Base-by-base conservation (phyloP, 92 coral and sea anemone species). In the Porites rus region DNA sequence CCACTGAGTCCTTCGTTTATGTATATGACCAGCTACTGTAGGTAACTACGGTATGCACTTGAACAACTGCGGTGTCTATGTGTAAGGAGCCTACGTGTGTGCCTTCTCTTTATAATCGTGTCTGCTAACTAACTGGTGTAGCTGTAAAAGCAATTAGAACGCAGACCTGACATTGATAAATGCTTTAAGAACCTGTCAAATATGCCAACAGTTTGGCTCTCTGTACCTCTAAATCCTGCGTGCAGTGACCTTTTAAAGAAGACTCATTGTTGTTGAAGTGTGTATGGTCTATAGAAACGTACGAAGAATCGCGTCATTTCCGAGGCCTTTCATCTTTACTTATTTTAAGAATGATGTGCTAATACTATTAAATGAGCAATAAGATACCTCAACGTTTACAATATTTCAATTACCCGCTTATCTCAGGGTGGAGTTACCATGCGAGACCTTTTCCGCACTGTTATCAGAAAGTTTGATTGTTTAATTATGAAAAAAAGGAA, bases 141-240 rank as follows among this genome's bases (percentile, higher is more conserved):
- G 83, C 82, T 85, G 88, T 18, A 67, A 76, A 75, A 65, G 83
- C 70, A 85, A 85, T 85, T 85, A 85, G 20, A 75, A 22, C 24
- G 20, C 61, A 58, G 73, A 85, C 74, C 73, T 89, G 92, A 92
- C 95, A 89, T 86, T 92, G 95, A 92, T 84, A 86, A 92, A 92
- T 92, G 93, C 85, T 38, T 83, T 61, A 81, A 75, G 83, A 85
- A 85, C 60, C 88, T 85, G 88, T 76, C 88, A 22, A 52, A 54
- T 58, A 52, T 71, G 82, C 82, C 82, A 65, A 25, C 67, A 65
- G 81, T 19, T 64, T 21, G 12, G 16, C 70, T 8, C 22, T 18
- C 61, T 10, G 43, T 60, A 66, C 22, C 51, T 28, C 61, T 76
- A 2, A 13, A 76, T n/a, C n/a, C 25, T 1, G 51, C 24, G 12